A percentile compares a stretch with the other conserved stretches of the same genome.
These are phyloP conservation scores for Cynocephalus volans DNA, from an alignment of 2,113 vertebrate genomes.

Conservation along the genomic window DNA sequence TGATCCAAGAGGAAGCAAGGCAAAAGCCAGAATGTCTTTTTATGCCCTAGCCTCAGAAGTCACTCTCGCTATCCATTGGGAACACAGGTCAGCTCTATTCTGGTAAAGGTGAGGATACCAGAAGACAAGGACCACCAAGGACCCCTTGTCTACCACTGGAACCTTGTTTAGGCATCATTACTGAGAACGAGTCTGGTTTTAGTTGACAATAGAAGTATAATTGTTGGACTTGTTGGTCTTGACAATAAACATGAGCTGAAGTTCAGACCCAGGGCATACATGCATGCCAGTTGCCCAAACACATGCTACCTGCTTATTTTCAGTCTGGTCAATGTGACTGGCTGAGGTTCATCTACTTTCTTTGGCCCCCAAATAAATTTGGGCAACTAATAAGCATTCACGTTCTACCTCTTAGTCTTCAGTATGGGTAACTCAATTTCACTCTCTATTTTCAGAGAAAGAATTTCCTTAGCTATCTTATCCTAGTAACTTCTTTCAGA, in stretches of 20 bases:
- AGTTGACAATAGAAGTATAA: neutral
- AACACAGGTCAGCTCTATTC: neutral
- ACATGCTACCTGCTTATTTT: neutral
- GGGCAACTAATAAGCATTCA: neutral
- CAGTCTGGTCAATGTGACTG: neutral
- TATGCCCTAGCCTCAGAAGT: too few species aligned
- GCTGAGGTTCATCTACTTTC: neutral
- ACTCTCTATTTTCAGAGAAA: neutral
- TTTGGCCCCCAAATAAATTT: neutral
- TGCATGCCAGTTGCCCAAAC: neutral
- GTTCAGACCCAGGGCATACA: neutral
- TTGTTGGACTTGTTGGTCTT: neutral
- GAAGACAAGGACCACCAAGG: neutral
- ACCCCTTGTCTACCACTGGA: neutral
- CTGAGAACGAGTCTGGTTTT: neutral
- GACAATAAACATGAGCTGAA: neutral
- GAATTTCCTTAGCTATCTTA: neutral
- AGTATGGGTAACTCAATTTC: neutral
- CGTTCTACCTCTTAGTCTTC: neutral
- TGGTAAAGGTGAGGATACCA: rapidly evolving
- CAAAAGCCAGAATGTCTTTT: too few species aligned
- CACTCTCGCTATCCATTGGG: neutral
- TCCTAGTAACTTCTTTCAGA: neutral
- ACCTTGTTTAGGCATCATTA: neutral
- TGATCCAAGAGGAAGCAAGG: neutral